Base-by-base conservation (phyloP, 2,797 vertebrate species). In the Pipistrellus pipistrellus region DNA sequence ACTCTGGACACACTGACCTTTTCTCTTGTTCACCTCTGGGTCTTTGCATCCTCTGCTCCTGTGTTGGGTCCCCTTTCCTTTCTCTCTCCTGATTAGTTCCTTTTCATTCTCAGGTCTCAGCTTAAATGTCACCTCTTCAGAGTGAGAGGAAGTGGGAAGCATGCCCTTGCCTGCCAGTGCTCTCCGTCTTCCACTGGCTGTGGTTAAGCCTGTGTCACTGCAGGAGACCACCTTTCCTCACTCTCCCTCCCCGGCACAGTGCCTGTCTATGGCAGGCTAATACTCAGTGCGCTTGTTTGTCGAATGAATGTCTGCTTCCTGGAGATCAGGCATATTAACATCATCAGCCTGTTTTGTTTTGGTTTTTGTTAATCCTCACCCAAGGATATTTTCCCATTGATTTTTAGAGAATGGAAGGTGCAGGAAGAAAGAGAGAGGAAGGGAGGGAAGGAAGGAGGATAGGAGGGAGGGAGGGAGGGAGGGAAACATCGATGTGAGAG, bases 181-280 rank as follows among this genome's bases (percentile, higher is more conserved):
- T 73, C 77, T 46, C 51, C 0, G 8, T 44, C 71, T 80, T 46
- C 30, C 38, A 57, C 85, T 69, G 7, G 35, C 62, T 35, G 0
- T 41, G 72, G 27, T 44, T 21, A 76, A 30, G 71, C 62, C 13
- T 21, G 32, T 30, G 51, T 59, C n/a, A 23, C 86, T 32, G 1
- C 0, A 8, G 80, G n/a, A n/a, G 20, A 1, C 14, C 30, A n/a
- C 41, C 1, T 0, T 44, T 30, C 71, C 69, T 18, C 0, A 0
- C 44, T 32, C 15, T 80, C 25, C 41, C 9, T 20, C 1, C 20
- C 11, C 20, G 23, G 27, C n/a, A 27, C 41, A 12, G 23, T 1
- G 44, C 53, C 57, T 20, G 35, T 2, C 2, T 8, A 0, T 4
- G 15, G 41, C 0, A 17, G 25, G 68, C n/a, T 55, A 48, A 20